Evolutionary conservation across 2,797 vertebrate genomes (phyloP).

Genomic region (Valencia hispanica): DNA sequence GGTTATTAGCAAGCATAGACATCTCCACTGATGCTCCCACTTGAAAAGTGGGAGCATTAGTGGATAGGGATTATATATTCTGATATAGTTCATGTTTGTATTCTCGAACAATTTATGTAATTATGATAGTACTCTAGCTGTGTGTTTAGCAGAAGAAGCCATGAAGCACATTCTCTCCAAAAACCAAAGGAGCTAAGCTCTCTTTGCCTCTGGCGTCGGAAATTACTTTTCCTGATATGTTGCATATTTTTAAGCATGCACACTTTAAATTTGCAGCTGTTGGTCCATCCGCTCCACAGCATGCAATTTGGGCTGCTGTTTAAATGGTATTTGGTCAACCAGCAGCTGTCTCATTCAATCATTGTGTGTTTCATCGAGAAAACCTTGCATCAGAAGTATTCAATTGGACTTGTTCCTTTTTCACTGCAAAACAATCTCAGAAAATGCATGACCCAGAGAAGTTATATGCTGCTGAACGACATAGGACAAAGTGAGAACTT

Average conservation of each 20-base stretch:
- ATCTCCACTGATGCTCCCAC: too few species aligned
- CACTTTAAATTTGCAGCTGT: not conserved
- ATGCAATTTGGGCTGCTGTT: not conserved
- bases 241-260: not conserved
- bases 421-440: not conserved
- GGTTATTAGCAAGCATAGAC: too few species aligned
- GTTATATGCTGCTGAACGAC: not conserved
- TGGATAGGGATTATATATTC: not conserved
- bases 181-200: not conserved
- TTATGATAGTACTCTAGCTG: not conserved
- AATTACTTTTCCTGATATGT: too few species aligned
- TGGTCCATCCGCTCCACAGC: not conserved
- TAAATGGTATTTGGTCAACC: not conserved
- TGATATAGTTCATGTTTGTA: not conserved
- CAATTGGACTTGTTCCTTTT: not conserved
- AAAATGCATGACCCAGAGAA: not conserved
- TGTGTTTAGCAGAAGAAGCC: not conserved
- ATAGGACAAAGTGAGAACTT: not conserved
- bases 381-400: not conserved
- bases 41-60: too few species aligned
- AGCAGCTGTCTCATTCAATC: slow-evolving; percentile 1
- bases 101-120: not conserved
- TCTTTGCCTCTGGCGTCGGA: not conserved
- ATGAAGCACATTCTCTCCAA: not conserved
- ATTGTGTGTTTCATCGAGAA: not conserved